Conservation (phyloP, 2,113 vertebrate genomes). For the Limnothrissa miodon region DNA sequence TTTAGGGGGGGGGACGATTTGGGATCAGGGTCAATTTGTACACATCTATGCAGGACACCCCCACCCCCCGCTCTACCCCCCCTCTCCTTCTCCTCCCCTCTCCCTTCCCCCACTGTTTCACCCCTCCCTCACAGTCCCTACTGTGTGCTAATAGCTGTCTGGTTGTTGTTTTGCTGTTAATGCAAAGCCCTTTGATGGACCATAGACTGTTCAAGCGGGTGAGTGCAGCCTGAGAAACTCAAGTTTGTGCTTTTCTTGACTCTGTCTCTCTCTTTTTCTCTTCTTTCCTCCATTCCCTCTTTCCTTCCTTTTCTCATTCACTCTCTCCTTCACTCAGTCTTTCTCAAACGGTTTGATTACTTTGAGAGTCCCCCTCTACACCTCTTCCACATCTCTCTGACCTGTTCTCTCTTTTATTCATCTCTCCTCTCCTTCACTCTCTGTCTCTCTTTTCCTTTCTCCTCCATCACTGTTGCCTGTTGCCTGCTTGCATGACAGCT, state of each 20-base stretch:
- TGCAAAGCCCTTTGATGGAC: conserved; percentile 99
- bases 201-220: conserved; percentile 99
- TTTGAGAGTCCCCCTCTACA: neutral
- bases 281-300: conserved; percentile 21
- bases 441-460: conserved; percentile 70
- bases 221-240: conserved; percentile 97
- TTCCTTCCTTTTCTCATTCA: conserved; percentile 58
- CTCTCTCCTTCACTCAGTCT: conserved; percentile 62
- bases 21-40: neutral
- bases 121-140: conserved; percentile 64
- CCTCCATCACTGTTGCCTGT: conserved; percentile 77
- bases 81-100: conserved; percentile 39
- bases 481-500: conserved; percentile 99
- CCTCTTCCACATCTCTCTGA: neutral
- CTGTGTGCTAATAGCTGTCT: conserved; percentile 97
- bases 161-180: conserved; percentile 98
- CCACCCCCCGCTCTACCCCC: neutral
- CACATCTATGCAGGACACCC: conserved; percentile 31
- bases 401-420: conserved; percentile 38
- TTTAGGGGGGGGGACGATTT: neutral
- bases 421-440: conserved; percentile 57
- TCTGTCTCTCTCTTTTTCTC: conserved; percentile 38
- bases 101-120: conserved; percentile 52
- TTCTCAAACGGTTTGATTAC: neutral
- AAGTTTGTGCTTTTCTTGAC: conserved; percentile 60